Conservation (phyloP, 2,113 vertebrate genomes). For the Panurus biarmicus region DNA sequence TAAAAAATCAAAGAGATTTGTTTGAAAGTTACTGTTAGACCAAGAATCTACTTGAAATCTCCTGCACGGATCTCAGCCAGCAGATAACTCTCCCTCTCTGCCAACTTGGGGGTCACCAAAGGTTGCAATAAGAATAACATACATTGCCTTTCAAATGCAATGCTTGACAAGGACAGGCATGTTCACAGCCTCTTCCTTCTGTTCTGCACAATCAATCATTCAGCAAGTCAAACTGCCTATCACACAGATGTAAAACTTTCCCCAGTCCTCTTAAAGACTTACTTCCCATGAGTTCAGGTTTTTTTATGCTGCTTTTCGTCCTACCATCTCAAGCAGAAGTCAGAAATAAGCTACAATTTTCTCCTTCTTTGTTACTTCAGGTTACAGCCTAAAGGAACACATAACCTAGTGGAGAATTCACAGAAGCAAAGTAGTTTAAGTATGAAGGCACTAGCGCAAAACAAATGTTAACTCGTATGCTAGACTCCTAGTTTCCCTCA, state of each 20-base stretch:
- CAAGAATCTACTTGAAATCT: neutral
- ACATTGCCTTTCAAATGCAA: neutral
- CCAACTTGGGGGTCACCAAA: neutral
- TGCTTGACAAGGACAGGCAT: neutral
- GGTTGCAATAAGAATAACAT: neutral
- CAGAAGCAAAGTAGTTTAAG: neutral
- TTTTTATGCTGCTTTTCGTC: neutral
- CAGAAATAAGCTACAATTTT: neutral
- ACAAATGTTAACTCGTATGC: neutral
- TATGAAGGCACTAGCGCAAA: neutral
- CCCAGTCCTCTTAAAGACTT: neutral
- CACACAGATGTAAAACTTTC: neutral
- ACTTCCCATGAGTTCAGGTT: neutral
- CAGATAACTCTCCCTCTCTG: neutral
- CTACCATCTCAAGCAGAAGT: neutral
- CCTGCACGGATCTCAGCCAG: neutral
- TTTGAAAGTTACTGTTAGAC: neutral
- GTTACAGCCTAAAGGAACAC: neutral
- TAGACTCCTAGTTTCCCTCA: neutral
- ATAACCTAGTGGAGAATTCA: neutral
- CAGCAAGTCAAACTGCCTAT: neutral
- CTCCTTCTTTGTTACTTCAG: neutral
- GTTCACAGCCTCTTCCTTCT: neutral
- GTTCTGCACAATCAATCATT: neutral
- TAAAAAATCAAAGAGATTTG: neutral